phyloP scores from a whole-genome alignment of 2,797 vertebrate species.

The Sebastes nivosus region DNA sequence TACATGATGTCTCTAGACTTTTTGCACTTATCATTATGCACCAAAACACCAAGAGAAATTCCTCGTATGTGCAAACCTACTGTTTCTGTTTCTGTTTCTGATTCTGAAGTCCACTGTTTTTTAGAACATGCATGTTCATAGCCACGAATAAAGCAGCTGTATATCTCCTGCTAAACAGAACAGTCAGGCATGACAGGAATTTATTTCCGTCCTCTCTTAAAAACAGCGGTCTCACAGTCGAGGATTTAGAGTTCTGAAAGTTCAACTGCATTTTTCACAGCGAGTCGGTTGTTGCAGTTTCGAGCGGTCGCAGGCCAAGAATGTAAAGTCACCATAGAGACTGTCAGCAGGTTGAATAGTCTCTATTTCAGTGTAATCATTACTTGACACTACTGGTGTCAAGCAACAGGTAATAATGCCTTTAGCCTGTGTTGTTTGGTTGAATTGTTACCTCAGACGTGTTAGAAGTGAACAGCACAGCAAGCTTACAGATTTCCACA shows the following conservation, averaged over 20 bases:
- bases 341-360: slow-evolving; percentile 4
- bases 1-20: not conserved
- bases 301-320: slow-evolving; percentile 40
- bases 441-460: slow-evolving; percentile 18
- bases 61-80: not conserved
- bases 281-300: slow-evolving; percentile 57
- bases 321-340: slow-evolving; percentile 53
- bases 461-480: slow-evolving; percentile 12
- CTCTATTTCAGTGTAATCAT: slow-evolving; percentile 28
- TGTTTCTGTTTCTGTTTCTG: not conserved
- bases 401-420: slow-evolving; percentile 9
- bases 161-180: slow-evolving; percentile 24
- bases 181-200: slow-evolving; percentile 14
- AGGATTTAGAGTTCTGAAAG: slow-evolving; percentile 67
- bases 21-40: not conserved
- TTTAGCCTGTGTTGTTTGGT: not conserved
- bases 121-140: not conserved
- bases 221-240: not conserved
- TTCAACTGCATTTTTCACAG: slow-evolving; percentile 59
- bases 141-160: not conserved
- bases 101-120: not conserved
- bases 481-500: not conserved
- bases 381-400: slow-evolving; percentile 1
- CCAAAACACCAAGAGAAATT: not conserved
- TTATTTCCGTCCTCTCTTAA: slow-evolving; percentile 11